Conservation (phyloP, 2,888 invertebrate species). For the Drosophila borborema region DNA sequence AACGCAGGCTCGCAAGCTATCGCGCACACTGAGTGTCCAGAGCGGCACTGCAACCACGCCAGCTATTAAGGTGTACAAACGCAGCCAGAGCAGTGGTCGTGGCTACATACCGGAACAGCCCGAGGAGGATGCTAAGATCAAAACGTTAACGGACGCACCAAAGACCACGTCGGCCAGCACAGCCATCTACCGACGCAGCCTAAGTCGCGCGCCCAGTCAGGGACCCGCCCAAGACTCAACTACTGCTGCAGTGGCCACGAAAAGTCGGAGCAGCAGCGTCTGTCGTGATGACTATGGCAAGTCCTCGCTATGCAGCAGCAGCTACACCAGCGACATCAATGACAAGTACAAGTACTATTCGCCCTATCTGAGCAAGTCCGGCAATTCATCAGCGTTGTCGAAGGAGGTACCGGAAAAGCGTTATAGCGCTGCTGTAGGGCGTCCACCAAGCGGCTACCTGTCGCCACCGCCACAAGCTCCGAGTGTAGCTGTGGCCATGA, state of each 20-base stretch:
- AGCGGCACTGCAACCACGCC: conserved; percentile 59
- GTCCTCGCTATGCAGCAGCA: conserved; percentile 74
- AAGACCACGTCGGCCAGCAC: conserved; percentile 66
- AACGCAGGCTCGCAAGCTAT: conserved; percentile 88
- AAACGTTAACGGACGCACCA: conserved; percentile 55
- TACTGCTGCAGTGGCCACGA: conserved; percentile 20
- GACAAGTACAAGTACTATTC: conserved; percentile 85
- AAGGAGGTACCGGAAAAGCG: conserved; percentile 75
- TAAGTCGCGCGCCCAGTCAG: conserved; percentile 67
- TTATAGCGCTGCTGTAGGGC: conserved; percentile 72
- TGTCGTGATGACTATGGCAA: conserved; percentile 80
- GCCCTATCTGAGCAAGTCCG: conserved; percentile 80
- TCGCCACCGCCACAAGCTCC: conserved; percentile 66
- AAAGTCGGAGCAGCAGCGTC: conserved; percentile 78
- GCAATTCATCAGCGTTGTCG: conserved; percentile 44
- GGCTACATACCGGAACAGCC: conserved; percentile 55
- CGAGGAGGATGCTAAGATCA: conserved; percentile 34
- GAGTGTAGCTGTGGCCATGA: conserved; percentile 40
- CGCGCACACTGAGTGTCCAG: conserved; percentile 87
- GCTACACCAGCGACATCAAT: conserved; percentile 82
- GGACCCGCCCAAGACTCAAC: conserved; percentile 28
- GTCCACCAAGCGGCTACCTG: conserved; percentile 82
- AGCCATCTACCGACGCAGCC: conserved; percentile 61
- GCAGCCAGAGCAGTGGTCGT: conserved; percentile 86
- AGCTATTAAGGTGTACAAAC: conserved; percentile 78